Evolutionary conservation across 2,113 vertebrate species (phyloP), one percentile per base, ranked within the genome.

Genomic region (Dendrocopos noguchii): DNA sequence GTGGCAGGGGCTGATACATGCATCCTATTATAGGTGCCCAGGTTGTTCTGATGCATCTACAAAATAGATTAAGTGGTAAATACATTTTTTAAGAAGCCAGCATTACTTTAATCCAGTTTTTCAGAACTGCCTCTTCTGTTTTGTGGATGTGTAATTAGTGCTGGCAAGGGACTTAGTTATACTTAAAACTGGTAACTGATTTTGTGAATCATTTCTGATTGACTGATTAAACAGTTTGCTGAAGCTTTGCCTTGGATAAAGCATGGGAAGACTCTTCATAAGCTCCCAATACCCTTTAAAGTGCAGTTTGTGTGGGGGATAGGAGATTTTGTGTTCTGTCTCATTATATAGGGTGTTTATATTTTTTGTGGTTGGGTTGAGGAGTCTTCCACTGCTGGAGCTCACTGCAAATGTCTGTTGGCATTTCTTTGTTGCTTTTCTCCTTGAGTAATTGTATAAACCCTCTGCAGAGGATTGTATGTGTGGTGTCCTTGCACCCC

Each of bases 161-260:
- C 29, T 85, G 75, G 42, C 52, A 70, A 10, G 60, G 75, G 59
- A 15, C 1, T 63, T 56, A 16, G 42, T 1, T 39, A 21, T 44
- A 6, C 31, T 84, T 61, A 15, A 0, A 15, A 25, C 39, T 61
- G 75, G 52, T 84, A 61, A 15, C 77, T 1, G 3, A 53, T 17
- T 84, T 84, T 85, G 28, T 93, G 91, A 91, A 76, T 89, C 61
- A 36, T 18, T 85, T 94, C 27, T 87, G 84, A 71, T 56, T 73
- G 89, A 87, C 44, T 73, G 31, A 14, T 36, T 76, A 52, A 77
- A 1, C 21, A 2, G 10, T 91, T 81, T 57, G 13, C 28, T 39
- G 34, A 82, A 71, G 44, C 31, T 78, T 66, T 78, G 53, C 50
- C 73, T 57, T 88, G 39, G 15, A 10, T 85, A 50, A 56, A 64